Conservation (phyloP, 2,113 vertebrate genomes). For the Channa argus region DNA sequence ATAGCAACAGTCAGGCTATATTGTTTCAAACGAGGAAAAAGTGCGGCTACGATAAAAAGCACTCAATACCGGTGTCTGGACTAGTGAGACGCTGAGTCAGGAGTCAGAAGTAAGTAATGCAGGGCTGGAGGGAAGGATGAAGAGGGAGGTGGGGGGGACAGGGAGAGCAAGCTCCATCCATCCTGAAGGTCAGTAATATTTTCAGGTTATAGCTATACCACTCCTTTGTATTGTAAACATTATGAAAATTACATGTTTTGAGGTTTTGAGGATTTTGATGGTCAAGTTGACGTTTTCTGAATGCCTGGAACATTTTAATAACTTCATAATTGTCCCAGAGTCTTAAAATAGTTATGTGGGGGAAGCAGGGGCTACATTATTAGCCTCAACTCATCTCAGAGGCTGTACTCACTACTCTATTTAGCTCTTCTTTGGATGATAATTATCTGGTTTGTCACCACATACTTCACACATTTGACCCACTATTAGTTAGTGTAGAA, state of each 20-base stretch:
- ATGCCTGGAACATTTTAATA: too few relatives aligned
- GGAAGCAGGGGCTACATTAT: too few relatives aligned
- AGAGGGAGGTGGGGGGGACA: constrained; percentile 6
- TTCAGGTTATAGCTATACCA: constrained; percentile 43
- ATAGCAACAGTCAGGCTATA: constrained; percentile 85
- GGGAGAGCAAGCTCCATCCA: constrained; percentile 51
- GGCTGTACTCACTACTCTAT: too few relatives aligned
- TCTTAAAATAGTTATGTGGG: too few relatives aligned
- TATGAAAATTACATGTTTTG: background rate
- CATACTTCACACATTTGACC: too few relatives aligned
- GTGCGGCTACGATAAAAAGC: constrained; percentile 82
- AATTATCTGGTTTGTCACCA: too few relatives aligned
- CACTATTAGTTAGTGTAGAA: too few relatives aligned
- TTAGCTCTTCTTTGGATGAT: too few relatives aligned
- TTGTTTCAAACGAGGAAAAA: constrained; percentile 84
- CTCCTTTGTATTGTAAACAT: background rate
- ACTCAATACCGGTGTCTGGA: constrained; percentile 76
- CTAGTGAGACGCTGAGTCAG: constrained; percentile 81
- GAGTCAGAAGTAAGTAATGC: constrained; percentile 76
- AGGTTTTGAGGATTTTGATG: too few relatives aligned
- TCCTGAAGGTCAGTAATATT: constrained; percentile 68
- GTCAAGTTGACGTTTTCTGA: background rate
- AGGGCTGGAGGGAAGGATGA: constrained; percentile 45
- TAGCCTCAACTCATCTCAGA: too few relatives aligned
- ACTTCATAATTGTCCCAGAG: too few relatives aligned